Percentiles rank a stretch among this genome's conserved stretches.
Evolutionary conservation across 1,140 invertebrate genomes (phyloP).

Genomic region (Macrotrachela quadricornifera): DNA sequence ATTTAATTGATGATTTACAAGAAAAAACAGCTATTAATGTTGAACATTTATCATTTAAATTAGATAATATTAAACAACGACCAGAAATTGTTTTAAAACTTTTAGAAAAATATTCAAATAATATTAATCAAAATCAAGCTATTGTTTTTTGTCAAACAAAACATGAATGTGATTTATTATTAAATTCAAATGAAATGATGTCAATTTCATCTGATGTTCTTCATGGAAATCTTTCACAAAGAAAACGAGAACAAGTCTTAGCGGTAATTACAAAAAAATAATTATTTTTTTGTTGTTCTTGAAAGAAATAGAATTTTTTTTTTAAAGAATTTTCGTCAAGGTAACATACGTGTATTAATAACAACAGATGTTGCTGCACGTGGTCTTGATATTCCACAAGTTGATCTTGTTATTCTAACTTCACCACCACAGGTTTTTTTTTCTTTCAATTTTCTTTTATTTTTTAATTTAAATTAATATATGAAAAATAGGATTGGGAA

Average conservation of each 20-base stretch:
- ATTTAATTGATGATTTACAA: constrained; percentile 16
- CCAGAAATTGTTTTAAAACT: constrained; percentile 18
- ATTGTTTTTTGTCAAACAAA: constrained; percentile 29
- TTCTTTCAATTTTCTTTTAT: constrained; percentile 13
- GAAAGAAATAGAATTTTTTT: too few relatives aligned
- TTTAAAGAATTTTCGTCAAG: constrained; percentile 21
- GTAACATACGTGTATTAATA: constrained; percentile 19
- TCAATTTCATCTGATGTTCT: constrained; percentile 34
- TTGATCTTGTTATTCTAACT: constrained; percentile 24
- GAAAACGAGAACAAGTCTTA: constrained; percentile 21
- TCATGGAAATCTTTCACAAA: constrained; percentile 27
- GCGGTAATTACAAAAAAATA: constrained; percentile 12
- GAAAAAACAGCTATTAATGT: constrained; percentile 19
- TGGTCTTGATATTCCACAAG: constrained; percentile 25
- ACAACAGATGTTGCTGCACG: constrained; percentile 28
- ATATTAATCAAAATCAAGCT: constrained; percentile 14
- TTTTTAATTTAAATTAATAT: constrained; percentile 64
- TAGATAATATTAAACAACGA: constrained; percentile 9
- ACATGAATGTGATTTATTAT: constrained; percentile 21
- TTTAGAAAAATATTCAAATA: constrained; percentile 18
- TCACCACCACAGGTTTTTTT: background rate
- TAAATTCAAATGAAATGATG: constrained; percentile 14
- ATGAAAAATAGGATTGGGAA: constrained; percentile 46
- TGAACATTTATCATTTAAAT: constrained; percentile 18
- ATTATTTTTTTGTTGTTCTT: constrained; percentile 48